Evolutionary conservation across 2,888 invertebrate species (phyloP).

Genomic region (Acronicta alni): DNA sequence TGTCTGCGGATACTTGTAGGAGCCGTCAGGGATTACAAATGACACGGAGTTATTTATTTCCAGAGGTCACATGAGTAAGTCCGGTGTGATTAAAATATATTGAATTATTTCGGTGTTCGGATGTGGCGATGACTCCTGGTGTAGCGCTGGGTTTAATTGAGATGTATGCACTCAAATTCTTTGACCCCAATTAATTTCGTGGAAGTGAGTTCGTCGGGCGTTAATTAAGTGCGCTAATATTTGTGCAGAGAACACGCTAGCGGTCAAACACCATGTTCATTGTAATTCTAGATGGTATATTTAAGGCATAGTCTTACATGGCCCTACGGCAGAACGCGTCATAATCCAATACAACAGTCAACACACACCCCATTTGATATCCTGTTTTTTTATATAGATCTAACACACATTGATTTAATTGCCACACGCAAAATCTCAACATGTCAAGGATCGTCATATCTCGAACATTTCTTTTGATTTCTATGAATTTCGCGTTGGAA

Average conservation of each 20-base stretch:
- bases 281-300: constrained; percentile 58
- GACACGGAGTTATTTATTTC: constrained; percentile 61
- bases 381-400: background rate
- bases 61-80: constrained; percentile 44
- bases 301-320: constrained; percentile 29
- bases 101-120: constrained; percentile 52
- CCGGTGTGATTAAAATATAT: constrained; percentile 43
- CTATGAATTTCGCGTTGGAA: constrained; percentile 30
- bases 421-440: background rate
- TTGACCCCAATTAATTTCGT: constrained; percentile 88
- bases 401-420: background rate
- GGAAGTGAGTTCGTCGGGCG: constrained; percentile 81
- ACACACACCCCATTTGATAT: background rate
- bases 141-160: constrained; percentile 80
- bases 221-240: constrained; percentile 85
- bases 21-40: constrained; percentile 70
- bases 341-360: background rate
- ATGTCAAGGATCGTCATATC: constrained; percentile 20
- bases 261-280: constrained; percentile 66
- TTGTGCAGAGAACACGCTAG: constrained; percentile 73
- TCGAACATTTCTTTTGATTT: constrained; percentile 19
- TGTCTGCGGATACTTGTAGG: constrained; percentile 72
- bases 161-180: constrained; percentile 86
- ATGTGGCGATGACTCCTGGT: constrained; percentile 67
- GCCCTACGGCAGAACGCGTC: background rate